Evolutionary conservation across 2,797 vertebrate genomes (phyloP), one percentile per base, ranked within the genome.

Genomic region (Galago senegalensis): DNA sequence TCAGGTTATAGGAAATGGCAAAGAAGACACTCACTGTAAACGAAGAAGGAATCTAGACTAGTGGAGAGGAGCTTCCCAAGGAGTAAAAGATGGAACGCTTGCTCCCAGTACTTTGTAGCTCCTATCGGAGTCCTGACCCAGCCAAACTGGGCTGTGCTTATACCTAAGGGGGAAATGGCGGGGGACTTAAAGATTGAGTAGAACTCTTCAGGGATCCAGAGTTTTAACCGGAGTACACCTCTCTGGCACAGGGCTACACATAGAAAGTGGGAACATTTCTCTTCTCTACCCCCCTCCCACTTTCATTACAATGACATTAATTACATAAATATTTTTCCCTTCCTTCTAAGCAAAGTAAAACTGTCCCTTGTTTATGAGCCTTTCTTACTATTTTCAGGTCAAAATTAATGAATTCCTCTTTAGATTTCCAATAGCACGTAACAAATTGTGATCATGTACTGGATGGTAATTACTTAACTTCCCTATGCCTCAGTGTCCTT

Each of bases 291-390:
- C 46, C 40, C 40, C 40, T 40, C 23, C 37, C 12, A 92, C 29
- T 18, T 61, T 89, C 25, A 70, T 21, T 21, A 84, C 14, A 37
- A 58, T 31, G 27, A 34, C 40, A 86, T 12, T n/a, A 60, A 61
- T 37, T 53, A 80, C 11, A 29, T 27, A 70, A 93, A 76, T 40
- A 43, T 37, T 91, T 69, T 56, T 58, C 37, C n/a, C n/a, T 85
- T 69, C 17, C 56, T 85, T 89, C 40, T 37, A 69, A 85, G 58
- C 49, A 75, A 94, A 92, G 17, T 89, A 69, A 67, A 96, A 89
- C 80, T 31, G 43, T 11, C 69, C 46, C 46, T 87, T 84, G 25
- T 86, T 65, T 53, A 60, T 81, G 14, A 69, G 70, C 27, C 21
- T 21, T 76, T 82, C 17, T 94, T 49, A 56, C 11, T 37, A 69